phyloP scores from a whole-genome alignment of 2,113 vertebrate species.

The Desmodus rotundus region DNA sequence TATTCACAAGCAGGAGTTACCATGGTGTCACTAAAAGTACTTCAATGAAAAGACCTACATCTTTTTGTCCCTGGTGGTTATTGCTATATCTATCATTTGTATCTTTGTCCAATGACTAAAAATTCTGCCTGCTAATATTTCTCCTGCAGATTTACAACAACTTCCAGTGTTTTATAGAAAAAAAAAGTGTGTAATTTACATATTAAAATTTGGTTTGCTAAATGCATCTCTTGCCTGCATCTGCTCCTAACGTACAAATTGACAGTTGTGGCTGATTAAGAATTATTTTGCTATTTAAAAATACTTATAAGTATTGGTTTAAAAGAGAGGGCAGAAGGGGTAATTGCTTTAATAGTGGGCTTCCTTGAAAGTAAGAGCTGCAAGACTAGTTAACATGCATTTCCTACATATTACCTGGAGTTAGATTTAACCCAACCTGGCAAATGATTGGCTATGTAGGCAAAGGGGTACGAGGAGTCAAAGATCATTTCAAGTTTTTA shows the following conservation, averaged over 20 bases:
- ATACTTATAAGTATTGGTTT: background rate
- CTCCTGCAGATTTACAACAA: background rate
- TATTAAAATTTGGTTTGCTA: conserved; percentile 11
- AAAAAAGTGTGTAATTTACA: background rate
- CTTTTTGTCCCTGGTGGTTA: background rate
- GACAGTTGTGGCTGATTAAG: background rate
- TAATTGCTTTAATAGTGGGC: conserved; percentile 13
- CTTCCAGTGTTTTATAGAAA: background rate
- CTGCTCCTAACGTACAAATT: conserved; percentile 7
- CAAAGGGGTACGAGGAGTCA: background rate
- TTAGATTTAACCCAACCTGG: background rate
- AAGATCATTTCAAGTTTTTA: background rate
- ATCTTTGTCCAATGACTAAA: background rate
- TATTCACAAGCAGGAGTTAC: background rate
- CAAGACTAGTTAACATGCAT: conserved; percentile 15
- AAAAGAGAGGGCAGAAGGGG: background rate
- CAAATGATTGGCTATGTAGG: background rate
- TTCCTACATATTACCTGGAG: conserved; percentile 31
- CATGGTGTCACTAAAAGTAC: background rate
- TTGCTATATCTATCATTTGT: background rate
- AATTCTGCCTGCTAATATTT: background rate
- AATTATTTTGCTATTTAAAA: conserved; percentile 23
- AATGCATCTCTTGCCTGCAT: background rate
- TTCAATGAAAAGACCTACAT: background rate
- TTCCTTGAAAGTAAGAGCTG: background rate